phyloP scores from a whole-genome alignment of 2,113 vertebrate genomes.

The Acrocephalus arundinaceus region DNA sequence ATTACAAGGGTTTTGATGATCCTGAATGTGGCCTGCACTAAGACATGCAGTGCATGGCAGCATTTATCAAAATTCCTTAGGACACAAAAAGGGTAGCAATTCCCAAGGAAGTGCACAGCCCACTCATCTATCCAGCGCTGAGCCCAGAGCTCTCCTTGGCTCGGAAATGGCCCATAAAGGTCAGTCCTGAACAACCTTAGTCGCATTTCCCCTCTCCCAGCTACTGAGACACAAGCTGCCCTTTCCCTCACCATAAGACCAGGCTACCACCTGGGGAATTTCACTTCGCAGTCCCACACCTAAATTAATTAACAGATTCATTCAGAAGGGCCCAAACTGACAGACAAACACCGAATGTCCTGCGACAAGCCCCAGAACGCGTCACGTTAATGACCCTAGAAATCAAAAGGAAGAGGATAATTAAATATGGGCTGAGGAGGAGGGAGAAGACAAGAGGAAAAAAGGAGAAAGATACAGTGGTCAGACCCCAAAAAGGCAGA shows the following conservation, averaged over 20 bases:
- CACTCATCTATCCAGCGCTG: background rate
- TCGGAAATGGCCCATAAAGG: background rate
- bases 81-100: background rate
- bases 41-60: background rate
- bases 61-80: background rate
- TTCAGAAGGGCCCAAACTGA: background rate
- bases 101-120: background rate
- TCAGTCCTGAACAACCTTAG: background rate
- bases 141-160: background rate
- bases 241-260: background rate
- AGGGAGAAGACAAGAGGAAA: background rate
- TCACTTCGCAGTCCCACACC: background rate
- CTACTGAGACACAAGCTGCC: background rate
- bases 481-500: constrained; percentile 56
- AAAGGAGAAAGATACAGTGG: background rate
- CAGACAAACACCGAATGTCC: background rate
- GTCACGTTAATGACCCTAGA: background rate
- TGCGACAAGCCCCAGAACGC: background rate
- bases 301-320: constrained; percentile 23
- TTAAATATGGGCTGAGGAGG: constrained; percentile 16
- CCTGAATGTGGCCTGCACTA: background rate
- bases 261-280: background rate
- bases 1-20: background rate
- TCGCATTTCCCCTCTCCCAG: background rate
- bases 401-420: constrained; percentile 41